phyloP scores from a whole-genome alignment of 1,140 invertebrate genomes.

The Mercenaria mercenaria region DNA sequence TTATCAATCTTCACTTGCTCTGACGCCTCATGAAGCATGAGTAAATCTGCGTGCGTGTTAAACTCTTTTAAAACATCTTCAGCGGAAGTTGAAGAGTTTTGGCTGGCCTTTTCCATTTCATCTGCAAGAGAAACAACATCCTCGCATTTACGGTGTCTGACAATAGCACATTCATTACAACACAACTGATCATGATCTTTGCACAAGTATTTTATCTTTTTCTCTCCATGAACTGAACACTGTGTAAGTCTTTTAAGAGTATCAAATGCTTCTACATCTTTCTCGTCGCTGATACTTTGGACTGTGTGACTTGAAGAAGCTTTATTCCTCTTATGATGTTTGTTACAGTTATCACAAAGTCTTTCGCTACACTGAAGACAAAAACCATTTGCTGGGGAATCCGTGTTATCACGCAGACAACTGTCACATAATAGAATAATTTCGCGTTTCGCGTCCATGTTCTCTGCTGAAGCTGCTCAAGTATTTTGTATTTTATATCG shows the following conservation, averaged over 20 bases:
- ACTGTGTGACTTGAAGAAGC: neutral
- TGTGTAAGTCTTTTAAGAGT: neutral
- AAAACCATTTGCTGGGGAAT: neutral
- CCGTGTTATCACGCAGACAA: neutral
- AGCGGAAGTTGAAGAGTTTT: neutral
- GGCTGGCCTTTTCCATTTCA: neutral
- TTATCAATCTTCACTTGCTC: neutral
- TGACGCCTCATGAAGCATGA: neutral
- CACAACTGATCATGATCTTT: slow-evolving; percentile 19
- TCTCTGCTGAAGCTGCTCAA: no score
- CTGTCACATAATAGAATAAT: no score
- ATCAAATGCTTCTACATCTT: neutral
- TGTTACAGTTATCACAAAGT: neutral
- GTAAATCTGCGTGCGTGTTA: neutral
- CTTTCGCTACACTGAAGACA: slow-evolving; percentile 5
- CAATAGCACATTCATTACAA: slow-evolving; percentile 15
- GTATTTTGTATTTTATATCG: no score
- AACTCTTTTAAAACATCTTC: neutral
- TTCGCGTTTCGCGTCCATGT: no score
- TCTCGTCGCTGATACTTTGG: neutral
- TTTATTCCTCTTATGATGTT: neutral
- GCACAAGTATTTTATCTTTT: slow-evolving; percentile 6
- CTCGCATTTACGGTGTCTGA: neutral
- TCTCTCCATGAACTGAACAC: neutral
- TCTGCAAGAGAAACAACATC: neutral